Percentiles rank a stretch among this genome's conserved stretches.
These are phyloP conservation scores for Desmophyllum pertusum DNA, from an alignment of 92 coral and sea anemone genomes.

Conservation along the genomic window DNA sequence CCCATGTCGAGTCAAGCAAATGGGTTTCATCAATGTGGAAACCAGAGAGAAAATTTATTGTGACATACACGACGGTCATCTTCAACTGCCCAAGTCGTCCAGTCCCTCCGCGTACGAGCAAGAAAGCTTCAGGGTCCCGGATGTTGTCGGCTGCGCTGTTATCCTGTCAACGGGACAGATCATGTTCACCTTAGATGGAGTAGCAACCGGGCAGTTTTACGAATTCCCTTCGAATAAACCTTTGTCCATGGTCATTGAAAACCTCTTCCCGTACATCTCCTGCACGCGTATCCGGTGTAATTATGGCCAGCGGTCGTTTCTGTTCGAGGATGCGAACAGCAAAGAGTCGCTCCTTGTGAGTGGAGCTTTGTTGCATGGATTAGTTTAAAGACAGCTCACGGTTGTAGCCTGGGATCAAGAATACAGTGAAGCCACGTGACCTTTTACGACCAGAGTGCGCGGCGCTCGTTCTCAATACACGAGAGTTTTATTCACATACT, in stretches of 20 bases:
- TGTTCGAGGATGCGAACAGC: slow-evolving; percentile 83
- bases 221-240: slow-evolving; percentile 62
- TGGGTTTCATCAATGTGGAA: slow-evolving; percentile 75
- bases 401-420: background rate
- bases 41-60: slow-evolving; percentile 87
- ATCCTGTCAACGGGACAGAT: slow-evolving; percentile 88
- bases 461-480: no score
- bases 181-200: slow-evolving; percentile 95
- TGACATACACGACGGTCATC: slow-evolving; percentile 81
- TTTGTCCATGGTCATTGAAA: slow-evolving; percentile 48
- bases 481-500: no score
- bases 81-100: slow-evolving; percentile 76
- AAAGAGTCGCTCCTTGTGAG: slow-evolving; percentile 66
- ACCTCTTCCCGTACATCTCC: slow-evolving; percentile 80
- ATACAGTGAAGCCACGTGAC: no score
- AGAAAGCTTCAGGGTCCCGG: slow-evolving; percentile 81
- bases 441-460: no score
- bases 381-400: background rate
- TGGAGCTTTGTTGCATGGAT: slow-evolving; percentile 71
- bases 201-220: slow-evolving; percentile 78
- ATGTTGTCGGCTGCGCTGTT: slow-evolving; percentile 94
- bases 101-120: slow-evolving; percentile 61
- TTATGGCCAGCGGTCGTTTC: slow-evolving; percentile 91
- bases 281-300: slow-evolving; percentile 89
- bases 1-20: slow-evolving; percentile 78